Evolutionary conservation across 2,113 vertebrate species (phyloP).

Genomic region (Xerus inauris): DNA sequence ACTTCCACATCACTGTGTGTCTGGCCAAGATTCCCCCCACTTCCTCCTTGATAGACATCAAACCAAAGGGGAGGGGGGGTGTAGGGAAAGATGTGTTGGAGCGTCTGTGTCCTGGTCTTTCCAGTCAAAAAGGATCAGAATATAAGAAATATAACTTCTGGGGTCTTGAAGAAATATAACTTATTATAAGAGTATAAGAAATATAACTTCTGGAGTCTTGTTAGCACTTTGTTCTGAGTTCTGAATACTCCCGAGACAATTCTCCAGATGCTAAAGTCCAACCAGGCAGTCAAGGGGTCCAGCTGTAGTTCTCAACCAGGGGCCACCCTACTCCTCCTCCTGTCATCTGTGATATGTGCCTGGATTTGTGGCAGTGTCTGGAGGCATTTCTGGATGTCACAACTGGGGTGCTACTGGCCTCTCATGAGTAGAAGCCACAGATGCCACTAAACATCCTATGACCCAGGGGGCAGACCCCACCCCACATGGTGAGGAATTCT

Average conservation of each 20-base stretch:
- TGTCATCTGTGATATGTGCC: neutral
- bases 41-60: neutral
- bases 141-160: neutral
- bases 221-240: neutral
- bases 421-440: neutral
- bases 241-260: neutral
- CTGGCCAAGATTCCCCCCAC: neutral
- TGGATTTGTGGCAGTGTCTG: neutral
- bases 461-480: neutral
- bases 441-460: neutral
- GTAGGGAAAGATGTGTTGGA: neutral
- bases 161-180: too few relatives aligned
- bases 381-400: neutral
- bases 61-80: neutral
- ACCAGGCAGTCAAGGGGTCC: neutral
- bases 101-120: neutral
- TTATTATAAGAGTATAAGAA: too few relatives aligned
- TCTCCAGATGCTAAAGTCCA: neutral
- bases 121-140: neutral
- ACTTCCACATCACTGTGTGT: neutral
- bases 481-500: neutral
- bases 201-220: neutral
- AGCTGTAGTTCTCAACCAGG: neutral
- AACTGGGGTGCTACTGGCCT: neutral
- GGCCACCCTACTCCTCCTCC: accelerated